Percentiles rank a stretch among this genome's conserved stretches.
phyloP scores from a whole-genome alignment of 1,140 invertebrate genomes.

The Euura lappo region DNA sequence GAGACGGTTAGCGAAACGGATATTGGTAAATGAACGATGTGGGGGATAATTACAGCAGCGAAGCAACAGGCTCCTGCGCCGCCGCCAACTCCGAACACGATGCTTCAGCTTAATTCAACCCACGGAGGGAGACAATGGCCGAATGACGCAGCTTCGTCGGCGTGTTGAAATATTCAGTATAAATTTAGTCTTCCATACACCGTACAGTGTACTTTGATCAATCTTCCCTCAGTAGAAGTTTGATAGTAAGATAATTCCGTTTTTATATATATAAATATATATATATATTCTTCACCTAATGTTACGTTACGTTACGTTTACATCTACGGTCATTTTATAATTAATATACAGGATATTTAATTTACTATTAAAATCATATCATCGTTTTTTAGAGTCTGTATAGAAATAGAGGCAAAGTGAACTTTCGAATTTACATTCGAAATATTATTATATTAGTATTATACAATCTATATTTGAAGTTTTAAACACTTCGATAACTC shows the following conservation, averaged over 20 bases:
- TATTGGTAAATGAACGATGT: conserved; percentile 19
- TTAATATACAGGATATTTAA: neutral
- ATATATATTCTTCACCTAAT: neutral
- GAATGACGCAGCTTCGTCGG: conserved; percentile 46
- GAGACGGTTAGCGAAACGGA: neutral
- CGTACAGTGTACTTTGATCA: neutral
- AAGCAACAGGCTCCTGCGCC: conserved; percentile 56
- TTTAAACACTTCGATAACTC: neutral
- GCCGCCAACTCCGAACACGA: conserved; percentile 43
- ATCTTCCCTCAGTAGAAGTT: neutral
- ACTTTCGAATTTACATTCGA: neutral
- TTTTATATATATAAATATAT: neutral
- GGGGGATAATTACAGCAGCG: conserved; percentile 50
- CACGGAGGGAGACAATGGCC: conserved; percentile 46
- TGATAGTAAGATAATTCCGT: neutral
- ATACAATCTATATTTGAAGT: neutral
- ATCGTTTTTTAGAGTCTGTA: neutral
- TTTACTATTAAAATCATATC: neutral
- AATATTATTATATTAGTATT: neutral
- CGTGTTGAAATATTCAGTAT: conserved; percentile 32
- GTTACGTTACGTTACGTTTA: neutral
- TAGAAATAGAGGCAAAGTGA: neutral
- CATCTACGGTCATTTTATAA: neutral
- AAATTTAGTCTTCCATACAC: conserved; percentile 1
- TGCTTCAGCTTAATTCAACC: conserved; percentile 44